Conservation (phyloP, 2,797 vertebrate species). For the Mus spretus region DNA sequence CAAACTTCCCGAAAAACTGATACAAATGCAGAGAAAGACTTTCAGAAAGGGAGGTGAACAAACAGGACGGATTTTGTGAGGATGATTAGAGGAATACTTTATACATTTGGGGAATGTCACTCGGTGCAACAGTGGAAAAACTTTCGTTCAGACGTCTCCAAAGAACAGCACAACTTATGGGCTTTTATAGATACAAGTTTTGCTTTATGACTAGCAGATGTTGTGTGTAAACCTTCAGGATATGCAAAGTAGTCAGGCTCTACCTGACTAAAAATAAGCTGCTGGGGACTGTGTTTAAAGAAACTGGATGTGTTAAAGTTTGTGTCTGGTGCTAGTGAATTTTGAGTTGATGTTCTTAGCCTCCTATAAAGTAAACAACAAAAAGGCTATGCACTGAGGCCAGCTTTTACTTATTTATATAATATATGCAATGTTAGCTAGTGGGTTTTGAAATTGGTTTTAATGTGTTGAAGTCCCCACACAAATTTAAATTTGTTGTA, state of each 20-base stretch:
- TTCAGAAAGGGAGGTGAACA: background rate
- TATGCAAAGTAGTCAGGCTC: conserved; percentile 18
- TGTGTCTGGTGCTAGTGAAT: background rate
- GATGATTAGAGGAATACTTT: background rate
- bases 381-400: background rate
- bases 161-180: background rate
- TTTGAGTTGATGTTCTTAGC: conserved; percentile 6
- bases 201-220: conserved; percentile 53
- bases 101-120: background rate
- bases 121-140: background rate
- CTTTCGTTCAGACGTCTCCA: background rate
- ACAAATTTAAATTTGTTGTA: background rate
- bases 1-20: background rate
- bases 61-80: background rate
- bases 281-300: conserved; percentile 48
- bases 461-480: background rate
- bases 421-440: background rate
- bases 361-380: background rate
- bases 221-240: conserved; percentile 19
- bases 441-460: conserved; percentile 15
- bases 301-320: conserved; percentile 19
- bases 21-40: background rate
- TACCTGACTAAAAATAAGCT: conserved; percentile 9
- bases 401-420: conserved; percentile 5
- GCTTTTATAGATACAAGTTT: conserved; percentile 14